Evolutionary conservation across 37 sponge, comb jelly and placozoan genomes (phyloP).

Genomic region (Amphimedon queenslandica): DNA sequence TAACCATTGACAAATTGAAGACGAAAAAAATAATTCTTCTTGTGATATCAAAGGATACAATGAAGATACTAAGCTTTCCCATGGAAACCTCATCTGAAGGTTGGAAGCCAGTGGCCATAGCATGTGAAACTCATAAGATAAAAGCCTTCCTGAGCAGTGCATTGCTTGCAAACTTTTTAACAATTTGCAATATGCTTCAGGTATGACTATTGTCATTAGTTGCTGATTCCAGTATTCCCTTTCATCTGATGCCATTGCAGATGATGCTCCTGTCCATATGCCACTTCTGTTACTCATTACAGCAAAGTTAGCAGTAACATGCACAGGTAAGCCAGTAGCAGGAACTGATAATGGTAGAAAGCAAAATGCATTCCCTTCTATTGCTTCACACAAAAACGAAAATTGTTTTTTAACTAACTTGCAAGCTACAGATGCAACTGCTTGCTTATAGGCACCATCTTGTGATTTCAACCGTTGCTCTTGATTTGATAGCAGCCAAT

Average conservation of each 20-base stretch:
- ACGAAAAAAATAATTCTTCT: slow-evolving; percentile 16
- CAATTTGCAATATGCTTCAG: slow-evolving; percentile 3
- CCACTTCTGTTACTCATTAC: slow-evolving; percentile 32
- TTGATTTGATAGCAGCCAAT: slow-evolving; percentile 24
- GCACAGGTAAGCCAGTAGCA: slow-evolving; percentile 35
- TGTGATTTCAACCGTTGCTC: too few relatives aligned
- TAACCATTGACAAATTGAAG: slow-evolving; percentile 7
- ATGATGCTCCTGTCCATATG: slow-evolving; percentile 10
- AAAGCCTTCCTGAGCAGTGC: neutral
- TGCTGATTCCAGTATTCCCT: neutral
- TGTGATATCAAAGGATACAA: slow-evolving; percentile 5
- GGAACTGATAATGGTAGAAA: slow-evolving; percentile 21
- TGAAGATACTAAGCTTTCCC: slow-evolving; percentile 8
- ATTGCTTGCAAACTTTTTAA: neutral
- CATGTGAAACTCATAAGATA: slow-evolving; percentile 12
- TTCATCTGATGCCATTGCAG: neutral
- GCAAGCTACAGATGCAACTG: neutral
- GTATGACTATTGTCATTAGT: neutral
- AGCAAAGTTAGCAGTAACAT: slow-evolving; percentile 29
- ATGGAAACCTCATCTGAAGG: slow-evolving; percentile 17
- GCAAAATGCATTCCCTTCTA: slow-evolving; percentile 28
- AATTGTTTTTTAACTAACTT: too few relatives aligned
- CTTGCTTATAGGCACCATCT: too few relatives aligned
- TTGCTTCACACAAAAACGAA: neutral
- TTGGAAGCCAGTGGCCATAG: slow-evolving; percentile 35